These are phyloP conservation scores for Echinarachnius parma DNA, from an alignment of 53 echinoderm and acorn worm genomes.

Conservation along the genomic window DNA sequence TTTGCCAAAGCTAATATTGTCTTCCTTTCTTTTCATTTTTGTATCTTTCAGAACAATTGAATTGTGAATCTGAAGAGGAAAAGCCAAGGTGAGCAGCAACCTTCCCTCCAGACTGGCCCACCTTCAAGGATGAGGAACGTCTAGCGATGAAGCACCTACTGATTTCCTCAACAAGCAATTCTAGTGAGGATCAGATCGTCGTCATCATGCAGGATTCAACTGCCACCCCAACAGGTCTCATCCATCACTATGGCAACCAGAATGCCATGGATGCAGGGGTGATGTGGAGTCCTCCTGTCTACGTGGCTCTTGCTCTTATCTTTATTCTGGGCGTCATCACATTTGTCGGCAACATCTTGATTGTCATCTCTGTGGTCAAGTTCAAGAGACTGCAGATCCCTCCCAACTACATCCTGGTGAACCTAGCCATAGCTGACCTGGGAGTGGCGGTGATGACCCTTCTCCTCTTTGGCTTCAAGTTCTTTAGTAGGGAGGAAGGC, in stretches of 20 bases:
- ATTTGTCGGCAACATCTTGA: conserved; percentile 66
- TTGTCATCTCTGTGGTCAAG: conserved; percentile 66
- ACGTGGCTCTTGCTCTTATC: conserved; percentile 48
- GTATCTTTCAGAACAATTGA: no score
- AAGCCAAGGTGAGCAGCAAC: no score
- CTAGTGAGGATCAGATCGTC: conserved; percentile 20
- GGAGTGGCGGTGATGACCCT: conserved; percentile 57
- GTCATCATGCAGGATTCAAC: conserved; percentile 46
- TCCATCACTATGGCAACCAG: no score
- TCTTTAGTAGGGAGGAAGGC: conserved; percentile 5
- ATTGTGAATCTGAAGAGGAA: no score
- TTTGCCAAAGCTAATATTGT: no score
- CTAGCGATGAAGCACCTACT: conserved; percentile 32
- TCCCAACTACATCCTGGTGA: conserved; percentile 83
- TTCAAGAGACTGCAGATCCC: conserved; percentile 97
- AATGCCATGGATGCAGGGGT: background rate
- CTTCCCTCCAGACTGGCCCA: background rate
- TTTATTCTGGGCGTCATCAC: conserved; percentile 55
- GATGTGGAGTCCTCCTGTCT: conserved; percentile 51
- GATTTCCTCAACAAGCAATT: conserved; percentile 20
- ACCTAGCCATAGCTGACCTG: conserved; percentile 76
- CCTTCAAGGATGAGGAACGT: conserved; percentile 4
- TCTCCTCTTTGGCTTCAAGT: conserved; percentile 38
- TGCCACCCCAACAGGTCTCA: conserved; percentile 13
- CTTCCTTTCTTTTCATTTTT: no score